Base-by-base conservation (phyloP, 2,113 vertebrate species). In the Apteryx mantelli region DNA sequence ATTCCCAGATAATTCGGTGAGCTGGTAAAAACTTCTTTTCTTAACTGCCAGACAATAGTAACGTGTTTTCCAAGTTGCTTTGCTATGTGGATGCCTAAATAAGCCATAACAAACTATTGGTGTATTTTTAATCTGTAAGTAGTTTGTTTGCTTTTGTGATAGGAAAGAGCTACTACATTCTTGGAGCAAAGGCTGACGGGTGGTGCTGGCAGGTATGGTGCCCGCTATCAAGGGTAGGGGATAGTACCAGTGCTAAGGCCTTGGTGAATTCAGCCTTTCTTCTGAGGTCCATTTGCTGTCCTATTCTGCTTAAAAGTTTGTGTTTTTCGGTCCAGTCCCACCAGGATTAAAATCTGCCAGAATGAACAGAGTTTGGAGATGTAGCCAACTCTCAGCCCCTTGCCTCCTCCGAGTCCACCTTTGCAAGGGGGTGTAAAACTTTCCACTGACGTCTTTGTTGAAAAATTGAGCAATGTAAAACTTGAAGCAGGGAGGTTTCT, bases 11-110 rank as follows among this genome's bases (percentile, higher is more conserved):
- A 92, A 92, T 95, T 58, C 7, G 0, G 24, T 46, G 18, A 58
- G 93, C 64, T 68, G 4, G 3, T 86, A 86, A 64, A 90, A 92
- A 66, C 21, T 38, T 66, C 83, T 63, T 95, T 38, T 66, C 83
- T 63, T 95, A 86, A 89, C 92, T 73, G 76, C 73, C 70, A 79
- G 63, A 77, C 78, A 89, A 79, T 76, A 77, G 73, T 63, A 86
- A 40, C 15, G 7, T 11, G 0, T 82, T 71, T 87, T 82, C 40
- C 48, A 77, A 68, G 53, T 44, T 88, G 34, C 69, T 32, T 91
- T 71, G 38, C 75, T 86, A 5, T 70, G 17, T 8, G 56, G 81
- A 58, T 21, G 52, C n/a, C 28, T 40, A 68, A 61, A 36, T 46
- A 78, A 91, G 28, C 50, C 4, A 9, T 32, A 28, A 46, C 9